phyloP scores from a whole-genome alignment of 2,113 vertebrate genomes.

The Apteryx owenii region DNA sequence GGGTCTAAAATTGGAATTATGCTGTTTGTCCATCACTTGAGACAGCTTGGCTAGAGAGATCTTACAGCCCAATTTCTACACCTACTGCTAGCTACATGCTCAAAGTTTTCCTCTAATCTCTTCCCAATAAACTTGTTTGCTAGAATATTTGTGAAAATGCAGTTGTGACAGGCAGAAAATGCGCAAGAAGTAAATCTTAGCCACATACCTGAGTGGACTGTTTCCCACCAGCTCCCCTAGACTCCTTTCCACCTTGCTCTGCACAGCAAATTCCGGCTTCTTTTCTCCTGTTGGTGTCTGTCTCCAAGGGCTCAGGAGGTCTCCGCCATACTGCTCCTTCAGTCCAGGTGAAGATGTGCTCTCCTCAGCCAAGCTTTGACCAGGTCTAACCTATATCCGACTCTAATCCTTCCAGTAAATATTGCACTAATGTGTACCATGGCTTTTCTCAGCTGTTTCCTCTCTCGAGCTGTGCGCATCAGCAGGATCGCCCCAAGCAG shows the following conservation, averaged over 20 bases:
- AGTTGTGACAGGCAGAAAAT: background rate
- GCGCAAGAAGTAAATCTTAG: rapidly evolving
- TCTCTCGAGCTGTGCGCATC: background rate
- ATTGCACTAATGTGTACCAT: background rate
- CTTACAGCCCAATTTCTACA: background rate
- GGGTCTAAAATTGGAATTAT: background rate
- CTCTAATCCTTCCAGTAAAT: background rate
- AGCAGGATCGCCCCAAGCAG: background rate
- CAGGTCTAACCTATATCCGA: background rate
- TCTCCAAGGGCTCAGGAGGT: background rate
- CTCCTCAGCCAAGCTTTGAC: background rate
- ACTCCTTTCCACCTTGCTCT: background rate
- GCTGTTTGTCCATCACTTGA: background rate
- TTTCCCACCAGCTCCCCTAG: background rate
- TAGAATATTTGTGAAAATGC: background rate
- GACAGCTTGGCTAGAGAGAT: background rate
- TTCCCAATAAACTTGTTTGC: background rate
- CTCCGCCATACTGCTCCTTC: background rate
- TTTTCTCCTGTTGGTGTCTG: background rate
- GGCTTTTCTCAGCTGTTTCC: background rate
- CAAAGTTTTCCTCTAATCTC: background rate
- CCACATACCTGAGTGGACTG: background rate
- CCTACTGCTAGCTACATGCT: background rate
- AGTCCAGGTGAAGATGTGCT: background rate
- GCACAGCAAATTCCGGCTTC: background rate